Evolutionary conservation across 2,113 vertebrate genomes (phyloP).

Genomic region (Eupsittula cactorum): DNA sequence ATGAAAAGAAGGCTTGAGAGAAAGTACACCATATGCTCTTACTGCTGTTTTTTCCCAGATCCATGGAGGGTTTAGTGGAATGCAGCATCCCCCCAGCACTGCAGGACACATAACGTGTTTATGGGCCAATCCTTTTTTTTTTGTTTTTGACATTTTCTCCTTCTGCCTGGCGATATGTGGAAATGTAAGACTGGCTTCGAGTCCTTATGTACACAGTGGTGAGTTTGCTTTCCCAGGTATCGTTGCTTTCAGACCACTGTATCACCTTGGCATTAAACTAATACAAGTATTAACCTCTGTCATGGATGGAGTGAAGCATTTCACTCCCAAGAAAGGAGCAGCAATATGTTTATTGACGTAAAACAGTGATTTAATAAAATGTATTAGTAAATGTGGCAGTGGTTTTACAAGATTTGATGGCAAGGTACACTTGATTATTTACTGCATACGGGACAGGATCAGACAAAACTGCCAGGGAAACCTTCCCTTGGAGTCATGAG

Average conservation of each 20-base stretch:
- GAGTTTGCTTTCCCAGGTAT: neutral
- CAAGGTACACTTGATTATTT: neutral
- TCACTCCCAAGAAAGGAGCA: neutral
- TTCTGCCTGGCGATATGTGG: accelerated
- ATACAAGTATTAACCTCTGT: neutral
- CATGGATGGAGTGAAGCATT: neutral
- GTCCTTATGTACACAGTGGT: neutral
- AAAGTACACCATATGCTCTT: neutral
- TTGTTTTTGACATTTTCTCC: neutral
- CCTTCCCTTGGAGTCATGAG: neutral
- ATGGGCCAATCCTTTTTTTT: neutral
- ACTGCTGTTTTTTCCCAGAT: neutral
- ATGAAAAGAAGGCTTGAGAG: neutral
- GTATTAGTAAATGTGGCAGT: neutral
- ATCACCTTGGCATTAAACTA: neutral
- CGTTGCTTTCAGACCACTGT: neutral
- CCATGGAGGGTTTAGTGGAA: neutral
- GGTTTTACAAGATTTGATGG: neutral
- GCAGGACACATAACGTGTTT: neutral
- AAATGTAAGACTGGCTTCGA: neutral
- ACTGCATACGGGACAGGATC: neutral
- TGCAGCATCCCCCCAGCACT: neutral
- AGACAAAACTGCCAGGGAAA: neutral
- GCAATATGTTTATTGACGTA: neutral
- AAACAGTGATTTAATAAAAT: neutral